These are phyloP conservation scores for Hyalella azteca DNA, from an alignment of 2,888 invertebrate species.

Conservation along the genomic window DNA sequence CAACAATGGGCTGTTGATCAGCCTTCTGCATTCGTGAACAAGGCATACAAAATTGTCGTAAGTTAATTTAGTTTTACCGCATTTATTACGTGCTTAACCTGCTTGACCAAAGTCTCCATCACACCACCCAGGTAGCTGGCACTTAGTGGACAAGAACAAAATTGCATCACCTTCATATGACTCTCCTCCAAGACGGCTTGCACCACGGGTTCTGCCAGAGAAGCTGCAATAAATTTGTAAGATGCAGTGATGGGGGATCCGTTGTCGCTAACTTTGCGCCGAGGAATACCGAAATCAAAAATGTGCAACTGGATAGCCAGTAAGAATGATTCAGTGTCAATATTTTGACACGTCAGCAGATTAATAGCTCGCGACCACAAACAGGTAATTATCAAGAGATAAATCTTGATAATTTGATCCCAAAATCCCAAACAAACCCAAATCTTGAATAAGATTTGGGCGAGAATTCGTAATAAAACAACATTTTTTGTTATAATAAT, in stretches of 20 bases:
- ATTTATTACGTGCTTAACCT: background rate
- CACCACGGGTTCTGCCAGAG: background rate
- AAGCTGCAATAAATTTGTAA: background rate
- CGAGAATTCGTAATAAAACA: too few species aligned
- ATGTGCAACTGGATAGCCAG: background rate
- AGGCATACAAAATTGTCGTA: background rate
- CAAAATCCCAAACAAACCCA: too few species aligned
- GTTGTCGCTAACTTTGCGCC: too few species aligned
- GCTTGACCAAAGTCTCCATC: slow-evolving; percentile 15
- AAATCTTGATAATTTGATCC: too few species aligned
- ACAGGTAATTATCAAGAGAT: background rate
- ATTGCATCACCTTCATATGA: background rate
- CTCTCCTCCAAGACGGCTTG: background rate
- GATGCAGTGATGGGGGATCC: too few species aligned
- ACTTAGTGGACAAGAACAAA: background rate
- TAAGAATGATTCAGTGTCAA: background rate
- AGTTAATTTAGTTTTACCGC: background rate
- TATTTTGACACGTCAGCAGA: background rate
- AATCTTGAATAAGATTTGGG: too few species aligned
- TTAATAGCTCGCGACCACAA: background rate
- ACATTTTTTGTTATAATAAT: too few species aligned
- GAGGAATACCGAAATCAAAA: slow-evolving; percentile 3
- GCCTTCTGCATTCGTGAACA: background rate
- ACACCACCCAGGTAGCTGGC: background rate
- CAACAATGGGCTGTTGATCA: slow-evolving; percentile 2